A percentile compares a stretch with the other conserved stretches of the same genome.
Conservation (phyloP, 2,888 invertebrate genomes). For the Platypus cylindrus region DNA sequence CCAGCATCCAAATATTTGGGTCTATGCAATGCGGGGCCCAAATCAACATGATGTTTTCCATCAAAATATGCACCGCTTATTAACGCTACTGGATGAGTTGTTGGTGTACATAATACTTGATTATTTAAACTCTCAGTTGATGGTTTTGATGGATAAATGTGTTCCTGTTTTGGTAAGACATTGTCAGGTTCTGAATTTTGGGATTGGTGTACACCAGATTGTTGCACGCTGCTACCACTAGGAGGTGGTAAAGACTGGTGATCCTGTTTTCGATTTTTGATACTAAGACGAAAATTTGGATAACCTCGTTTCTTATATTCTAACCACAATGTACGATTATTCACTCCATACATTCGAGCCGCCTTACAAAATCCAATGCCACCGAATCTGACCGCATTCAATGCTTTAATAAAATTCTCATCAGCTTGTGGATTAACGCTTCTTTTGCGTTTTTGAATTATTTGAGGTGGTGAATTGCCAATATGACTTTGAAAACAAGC, state of each 20-base stretch:
- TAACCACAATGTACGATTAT: conserved; percentile 73
- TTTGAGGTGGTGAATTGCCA: conserved; percentile 34
- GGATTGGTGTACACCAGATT: background rate
- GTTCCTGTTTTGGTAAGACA: conserved; percentile 26
- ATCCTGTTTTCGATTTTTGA: conserved; percentile 61
- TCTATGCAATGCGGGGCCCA: conserved; percentile 44
- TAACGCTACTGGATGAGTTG: conserved; percentile 46
- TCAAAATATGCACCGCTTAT: conserved; percentile 54
- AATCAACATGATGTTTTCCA: conserved; percentile 57
- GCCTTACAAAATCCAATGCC: conserved; percentile 80
- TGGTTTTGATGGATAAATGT: conserved; percentile 44
- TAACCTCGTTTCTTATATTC: conserved; percentile 78
- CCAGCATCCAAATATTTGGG: conserved; percentile 29
- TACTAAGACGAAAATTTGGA: conserved; percentile 65
- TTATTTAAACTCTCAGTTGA: conserved; percentile 4
- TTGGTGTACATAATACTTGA: conserved; percentile 15
- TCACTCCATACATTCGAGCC: conserved; percentile 71
- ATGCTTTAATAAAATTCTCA: conserved; percentile 68
- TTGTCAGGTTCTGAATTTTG: conserved; percentile 15
- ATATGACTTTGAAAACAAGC: conserved; percentile 22
- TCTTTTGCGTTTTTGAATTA: conserved; percentile 51
- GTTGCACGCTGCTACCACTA: background rate
- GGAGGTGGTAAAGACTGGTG: conserved; percentile 1
- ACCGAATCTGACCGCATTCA: conserved; percentile 71
- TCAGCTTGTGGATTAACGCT: conserved; percentile 70